These are phyloP conservation scores for Phragmatobia fuliginosa DNA, from an alignment of 2,888 invertebrate species.

Conservation along the genomic window DNA sequence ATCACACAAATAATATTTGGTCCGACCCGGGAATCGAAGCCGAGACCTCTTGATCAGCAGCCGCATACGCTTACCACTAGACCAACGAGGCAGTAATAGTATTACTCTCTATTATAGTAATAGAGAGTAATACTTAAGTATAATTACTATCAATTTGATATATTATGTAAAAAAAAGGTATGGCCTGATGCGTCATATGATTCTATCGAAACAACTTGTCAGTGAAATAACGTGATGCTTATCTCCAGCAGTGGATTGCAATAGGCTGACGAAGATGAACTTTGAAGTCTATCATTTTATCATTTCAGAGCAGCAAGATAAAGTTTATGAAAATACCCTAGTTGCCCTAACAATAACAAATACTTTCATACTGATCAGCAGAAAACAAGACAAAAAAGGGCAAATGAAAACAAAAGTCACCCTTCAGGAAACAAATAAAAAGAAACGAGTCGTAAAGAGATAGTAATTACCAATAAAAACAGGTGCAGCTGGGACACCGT, in stretches of 20 bases:
- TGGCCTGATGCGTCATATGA: not conserved
- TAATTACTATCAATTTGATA: not conserved
- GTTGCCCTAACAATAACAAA: conserved; percentile 5
- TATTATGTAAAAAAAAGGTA: not conserved
- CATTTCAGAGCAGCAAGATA: not conserved
- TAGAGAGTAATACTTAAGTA: not conserved
- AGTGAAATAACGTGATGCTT: no score
- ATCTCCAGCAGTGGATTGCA: no score
- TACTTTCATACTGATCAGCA: conserved; percentile 27
- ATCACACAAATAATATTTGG: no score
- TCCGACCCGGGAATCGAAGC: no score
- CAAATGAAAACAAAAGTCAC: conserved; percentile 46
- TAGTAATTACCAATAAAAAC: conserved; percentile 60
- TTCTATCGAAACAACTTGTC: not conserved
- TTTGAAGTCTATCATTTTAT: not conserved
- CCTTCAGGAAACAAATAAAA: conserved; percentile 49
- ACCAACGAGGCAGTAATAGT: no score
- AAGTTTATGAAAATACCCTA: not conserved
- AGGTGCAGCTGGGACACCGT: conserved; percentile 48
- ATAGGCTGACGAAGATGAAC: no score
- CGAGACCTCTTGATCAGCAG: no score
- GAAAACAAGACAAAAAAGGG: conserved; percentile 37
- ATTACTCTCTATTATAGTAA: not conserved
- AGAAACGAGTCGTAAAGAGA: conserved; percentile 55
- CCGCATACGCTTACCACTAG: no score